Evolutionary conservation across 2,797 vertebrate genomes (phyloP).

Genomic region (Pseudopleuronectes americanus): DNA sequence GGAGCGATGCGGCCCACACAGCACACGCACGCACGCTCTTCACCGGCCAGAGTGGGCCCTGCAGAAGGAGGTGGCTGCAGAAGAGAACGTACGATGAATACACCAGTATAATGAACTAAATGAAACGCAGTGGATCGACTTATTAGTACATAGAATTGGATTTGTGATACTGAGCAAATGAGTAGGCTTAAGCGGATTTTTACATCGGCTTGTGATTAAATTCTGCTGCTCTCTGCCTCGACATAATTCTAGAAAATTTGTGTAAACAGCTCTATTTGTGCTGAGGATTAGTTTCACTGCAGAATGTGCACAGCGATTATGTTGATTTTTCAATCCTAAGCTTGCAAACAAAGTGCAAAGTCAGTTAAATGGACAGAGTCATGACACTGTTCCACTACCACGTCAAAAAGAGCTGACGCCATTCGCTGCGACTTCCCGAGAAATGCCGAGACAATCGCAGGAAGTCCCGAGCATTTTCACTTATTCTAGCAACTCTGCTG

Average conservation of each 20-base stretch:
- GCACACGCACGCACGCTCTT: slow-evolving; percentile 48
- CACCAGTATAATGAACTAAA: slow-evolving; percentile 51
- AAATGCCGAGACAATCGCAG: slow-evolving; percentile 74
- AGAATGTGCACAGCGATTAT: slow-evolving; percentile 30
- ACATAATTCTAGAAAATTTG: neutral
- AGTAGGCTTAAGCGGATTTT: slow-evolving; percentile 26
- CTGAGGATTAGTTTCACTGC: slow-evolving; percentile 29
- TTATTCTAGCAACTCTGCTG: slow-evolving; percentile 66
- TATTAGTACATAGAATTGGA: slow-evolving; percentile 53
- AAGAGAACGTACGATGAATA: slow-evolving; percentile 36
- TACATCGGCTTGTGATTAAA: slow-evolving; percentile 41
- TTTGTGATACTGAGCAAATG: slow-evolving; percentile 46
- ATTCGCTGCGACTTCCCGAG: slow-evolving; percentile 64
- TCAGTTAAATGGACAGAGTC: slow-evolving; percentile 38
- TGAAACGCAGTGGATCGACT: slow-evolving; percentile 38
- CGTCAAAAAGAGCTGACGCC: slow-evolving; percentile 66
- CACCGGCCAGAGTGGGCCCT: slow-evolving; percentile 58
- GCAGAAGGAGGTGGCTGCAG: slow-evolving; percentile 54
- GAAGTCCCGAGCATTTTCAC: slow-evolving; percentile 68
- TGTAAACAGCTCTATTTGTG: slow-evolving; percentile 41
- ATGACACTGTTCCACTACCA: slow-evolving; percentile 51
- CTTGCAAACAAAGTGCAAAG: slow-evolving; percentile 34
- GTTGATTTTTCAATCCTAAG: slow-evolving; percentile 24
- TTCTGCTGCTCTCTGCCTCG: slow-evolving; percentile 14
- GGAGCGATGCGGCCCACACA: slow-evolving; percentile 71